Percentiles rank a stretch among this genome's conserved stretches.
Evolutionary conservation across 2,113 vertebrate species (phyloP).

Genomic region (Amia ocellicauda): DNA sequence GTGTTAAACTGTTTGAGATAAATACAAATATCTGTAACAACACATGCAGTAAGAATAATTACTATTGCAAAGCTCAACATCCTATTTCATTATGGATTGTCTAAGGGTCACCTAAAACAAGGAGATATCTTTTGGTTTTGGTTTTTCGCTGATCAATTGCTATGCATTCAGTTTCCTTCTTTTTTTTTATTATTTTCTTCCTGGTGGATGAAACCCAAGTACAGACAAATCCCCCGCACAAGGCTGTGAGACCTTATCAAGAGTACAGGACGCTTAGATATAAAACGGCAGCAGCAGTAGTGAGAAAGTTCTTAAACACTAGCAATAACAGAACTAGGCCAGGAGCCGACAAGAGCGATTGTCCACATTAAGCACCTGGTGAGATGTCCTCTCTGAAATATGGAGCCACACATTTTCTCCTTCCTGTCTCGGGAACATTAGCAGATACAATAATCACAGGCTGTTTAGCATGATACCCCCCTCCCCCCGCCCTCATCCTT

Average conservation of each 20-base stretch:
- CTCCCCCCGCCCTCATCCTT: conserved; percentile 19
- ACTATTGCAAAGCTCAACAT: too few species aligned
- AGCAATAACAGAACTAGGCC: conserved; percentile 44
- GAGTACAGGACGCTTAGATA: conserved; percentile 26
- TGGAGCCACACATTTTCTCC: conserved; percentile 45
- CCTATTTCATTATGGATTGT: too few species aligned
- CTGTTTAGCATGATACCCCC: conserved; percentile 38
- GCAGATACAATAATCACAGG: conserved; percentile 46
- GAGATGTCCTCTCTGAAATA: conserved; percentile 46
- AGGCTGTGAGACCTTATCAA: neutral
- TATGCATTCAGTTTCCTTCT: too few species aligned
- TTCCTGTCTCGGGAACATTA: conserved; percentile 43
- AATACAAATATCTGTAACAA: too few species aligned
- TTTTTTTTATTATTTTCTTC: too few species aligned
- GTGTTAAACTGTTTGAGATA: too few species aligned
- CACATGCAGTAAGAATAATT: too few species aligned
- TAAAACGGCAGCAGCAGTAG: conserved; percentile 23
- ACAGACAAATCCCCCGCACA: too few species aligned
- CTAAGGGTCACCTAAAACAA: too few species aligned
- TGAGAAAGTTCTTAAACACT: conserved; percentile 30
- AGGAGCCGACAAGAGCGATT: conserved; percentile 43
- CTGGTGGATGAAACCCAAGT: too few species aligned
- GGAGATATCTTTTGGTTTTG: too few species aligned
- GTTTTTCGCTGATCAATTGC: too few species aligned
- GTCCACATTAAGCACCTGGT: conserved; percentile 51